phyloP scores from a whole-genome alignment of 2,113 vertebrate genomes.

The Zosterops hypoxanthus region DNA sequence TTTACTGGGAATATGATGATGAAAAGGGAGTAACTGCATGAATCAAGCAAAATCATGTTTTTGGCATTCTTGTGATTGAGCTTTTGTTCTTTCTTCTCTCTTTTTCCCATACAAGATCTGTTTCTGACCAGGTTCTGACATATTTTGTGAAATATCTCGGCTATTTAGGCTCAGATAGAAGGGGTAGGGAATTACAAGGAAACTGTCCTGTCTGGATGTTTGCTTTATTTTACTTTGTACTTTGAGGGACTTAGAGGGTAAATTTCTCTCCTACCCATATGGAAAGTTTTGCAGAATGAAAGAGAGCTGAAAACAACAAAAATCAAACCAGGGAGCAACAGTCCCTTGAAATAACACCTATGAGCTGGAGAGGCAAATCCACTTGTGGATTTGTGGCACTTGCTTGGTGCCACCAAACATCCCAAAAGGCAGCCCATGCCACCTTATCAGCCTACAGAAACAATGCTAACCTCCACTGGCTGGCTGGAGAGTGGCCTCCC shows the following conservation, averaged over 20 bases:
- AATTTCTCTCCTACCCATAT: neutral
- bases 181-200: neutral
- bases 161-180: neutral
- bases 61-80: neutral
- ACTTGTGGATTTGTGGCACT: neutral
- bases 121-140: constrained; percentile 12
- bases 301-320: neutral
- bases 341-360: neutral
- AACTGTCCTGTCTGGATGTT: neutral
- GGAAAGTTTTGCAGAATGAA: neutral
- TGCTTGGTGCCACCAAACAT: neutral
- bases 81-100: neutral
- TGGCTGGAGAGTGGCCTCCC: neutral
- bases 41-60: constrained; percentile 1
- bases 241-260: neutral
- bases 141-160: constrained; percentile 1
- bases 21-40: constrained; percentile 20
- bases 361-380: neutral
- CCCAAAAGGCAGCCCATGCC: neutral
- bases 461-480: neutral
- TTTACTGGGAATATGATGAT: neutral
- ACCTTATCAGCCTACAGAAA: neutral
- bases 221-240: neutral
- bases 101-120: neutral
- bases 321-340: neutral